Evolutionary conservation across 2,113 vertebrate genomes (phyloP).

Genomic region (Cyprinodon tularosa): DNA sequence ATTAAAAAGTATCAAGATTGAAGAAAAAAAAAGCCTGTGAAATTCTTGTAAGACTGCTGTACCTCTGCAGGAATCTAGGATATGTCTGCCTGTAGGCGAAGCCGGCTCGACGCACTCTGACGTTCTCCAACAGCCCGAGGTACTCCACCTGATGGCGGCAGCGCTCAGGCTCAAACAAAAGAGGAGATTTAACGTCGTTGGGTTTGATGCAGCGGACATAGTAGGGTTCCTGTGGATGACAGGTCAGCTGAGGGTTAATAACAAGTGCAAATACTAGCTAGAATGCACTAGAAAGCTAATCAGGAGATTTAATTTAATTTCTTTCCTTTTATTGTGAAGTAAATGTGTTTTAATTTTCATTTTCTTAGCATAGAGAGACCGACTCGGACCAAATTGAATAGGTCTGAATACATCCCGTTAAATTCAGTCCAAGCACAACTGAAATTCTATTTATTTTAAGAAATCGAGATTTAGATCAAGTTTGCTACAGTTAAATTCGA

Average conservation of each 20-base stretch:
- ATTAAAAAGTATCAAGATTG: background rate
- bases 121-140: conserved; percentile 94
- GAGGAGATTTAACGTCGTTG: conserved; percentile 94
- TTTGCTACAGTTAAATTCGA: no score
- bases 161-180: conserved; percentile 91
- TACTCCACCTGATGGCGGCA: conserved; percentile 97
- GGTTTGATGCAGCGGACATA: conserved; percentile 99
- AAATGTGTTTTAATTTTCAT: no score
- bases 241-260: background rate
- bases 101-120: conserved; percentile 92
- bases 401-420: no score
- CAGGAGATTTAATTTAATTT: no score
- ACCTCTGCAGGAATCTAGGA: conserved; percentile 96
- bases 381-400: no score
- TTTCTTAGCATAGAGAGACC: no score
- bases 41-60: background rate
- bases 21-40: background rate
- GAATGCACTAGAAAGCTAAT: background rate
- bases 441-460: no score
- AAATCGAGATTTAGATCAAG: no score
- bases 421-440: no score
- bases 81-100: conserved; percentile 96
- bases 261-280: background rate
- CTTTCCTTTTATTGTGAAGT: background rate
- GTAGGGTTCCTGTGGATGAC: conserved; percentile 87